phyloP scores from a whole-genome alignment of 2,888 invertebrate genomes.

The Acleris emargana region DNA sequence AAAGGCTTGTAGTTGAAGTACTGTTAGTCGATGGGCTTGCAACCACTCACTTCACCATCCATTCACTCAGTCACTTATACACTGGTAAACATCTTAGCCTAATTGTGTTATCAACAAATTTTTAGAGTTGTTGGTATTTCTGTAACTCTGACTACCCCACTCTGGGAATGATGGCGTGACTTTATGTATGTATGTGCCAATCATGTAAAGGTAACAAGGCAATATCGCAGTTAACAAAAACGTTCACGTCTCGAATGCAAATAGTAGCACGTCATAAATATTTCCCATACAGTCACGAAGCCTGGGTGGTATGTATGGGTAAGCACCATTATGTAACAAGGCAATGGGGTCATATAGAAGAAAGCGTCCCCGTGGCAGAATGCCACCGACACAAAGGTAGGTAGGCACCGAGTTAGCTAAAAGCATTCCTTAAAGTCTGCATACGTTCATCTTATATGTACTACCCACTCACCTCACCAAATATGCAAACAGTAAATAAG shows the following conservation, averaged over 20 bases:
- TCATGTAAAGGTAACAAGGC: conserved; percentile 14
- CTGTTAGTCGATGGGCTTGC: too few relatives aligned
- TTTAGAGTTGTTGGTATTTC: too few relatives aligned
- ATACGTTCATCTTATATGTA: not conserved
- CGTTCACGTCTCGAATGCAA: conserved; percentile 30
- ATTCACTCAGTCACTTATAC: too few relatives aligned
- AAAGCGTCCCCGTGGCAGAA: conserved; percentile 44
- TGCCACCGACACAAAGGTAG: conserved; percentile 3
- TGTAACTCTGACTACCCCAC: too few relatives aligned
- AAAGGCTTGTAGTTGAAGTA: too few relatives aligned
- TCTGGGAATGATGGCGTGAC: too few relatives aligned
- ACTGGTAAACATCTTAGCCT: too few relatives aligned
- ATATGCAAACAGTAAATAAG: not conserved
- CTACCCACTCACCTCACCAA: not conserved
- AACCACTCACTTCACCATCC: too few relatives aligned
- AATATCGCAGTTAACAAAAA: conserved; percentile 21
- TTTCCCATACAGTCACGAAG: conserved; percentile 41
- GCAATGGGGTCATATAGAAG: conserved; percentile 56
- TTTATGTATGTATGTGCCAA: too few relatives aligned
- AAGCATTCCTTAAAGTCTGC: not conserved
- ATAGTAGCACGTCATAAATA: conserved; percentile 33
- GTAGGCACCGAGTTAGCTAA: not conserved
- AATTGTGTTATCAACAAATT: too few relatives aligned
- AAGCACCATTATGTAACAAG: conserved; percentile 34
- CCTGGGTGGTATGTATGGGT: conserved; percentile 31